A percentile compares a stretch with the other conserved stretches of the same genome.
Evolutionary conservation across 2,113 vertebrate species (phyloP).

Genomic region (Strix uralensis): DNA sequence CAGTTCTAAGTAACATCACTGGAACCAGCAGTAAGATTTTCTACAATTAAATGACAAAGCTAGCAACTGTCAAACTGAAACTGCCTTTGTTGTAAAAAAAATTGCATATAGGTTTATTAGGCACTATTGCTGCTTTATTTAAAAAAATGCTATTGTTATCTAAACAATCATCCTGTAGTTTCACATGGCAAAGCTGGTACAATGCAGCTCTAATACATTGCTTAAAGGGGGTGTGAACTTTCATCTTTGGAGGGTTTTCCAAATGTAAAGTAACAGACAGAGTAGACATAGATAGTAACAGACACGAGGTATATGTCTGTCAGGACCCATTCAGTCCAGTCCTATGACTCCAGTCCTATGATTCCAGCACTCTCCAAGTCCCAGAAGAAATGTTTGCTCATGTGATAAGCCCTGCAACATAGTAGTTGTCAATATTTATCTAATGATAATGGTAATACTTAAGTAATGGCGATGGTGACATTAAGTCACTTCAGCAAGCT

Average conservation of each 20-base stretch:
- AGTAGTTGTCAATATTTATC: not conserved
- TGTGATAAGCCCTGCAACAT: not conserved
- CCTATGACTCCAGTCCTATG: not conserved
- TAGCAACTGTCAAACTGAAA: not conserved
- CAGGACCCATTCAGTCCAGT: not conserved
- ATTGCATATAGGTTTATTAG: not conserved
- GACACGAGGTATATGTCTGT: not conserved
- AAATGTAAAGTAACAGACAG: not conserved
- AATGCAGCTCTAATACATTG: not conserved
- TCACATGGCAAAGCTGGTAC: not conserved
- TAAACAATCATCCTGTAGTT: not conserved
- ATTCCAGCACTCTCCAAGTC: not conserved
- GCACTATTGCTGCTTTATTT: not conserved
- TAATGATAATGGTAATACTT: not conserved
- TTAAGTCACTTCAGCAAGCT: not conserved
- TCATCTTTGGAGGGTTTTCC: not conserved
- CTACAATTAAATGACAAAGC: not conserved
- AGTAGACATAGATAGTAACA: not conserved
- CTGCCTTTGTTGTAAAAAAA: not conserved
- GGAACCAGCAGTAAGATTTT: not conserved
- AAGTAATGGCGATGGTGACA: not conserved
- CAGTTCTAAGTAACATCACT: not conserved
- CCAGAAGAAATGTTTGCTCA: not conserved
- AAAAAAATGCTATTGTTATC: not conserved
- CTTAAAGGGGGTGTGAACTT: not conserved